phyloP scores from a whole-genome alignment of 2,797 vertebrate species.

The Hipposideros larvatus region DNA sequence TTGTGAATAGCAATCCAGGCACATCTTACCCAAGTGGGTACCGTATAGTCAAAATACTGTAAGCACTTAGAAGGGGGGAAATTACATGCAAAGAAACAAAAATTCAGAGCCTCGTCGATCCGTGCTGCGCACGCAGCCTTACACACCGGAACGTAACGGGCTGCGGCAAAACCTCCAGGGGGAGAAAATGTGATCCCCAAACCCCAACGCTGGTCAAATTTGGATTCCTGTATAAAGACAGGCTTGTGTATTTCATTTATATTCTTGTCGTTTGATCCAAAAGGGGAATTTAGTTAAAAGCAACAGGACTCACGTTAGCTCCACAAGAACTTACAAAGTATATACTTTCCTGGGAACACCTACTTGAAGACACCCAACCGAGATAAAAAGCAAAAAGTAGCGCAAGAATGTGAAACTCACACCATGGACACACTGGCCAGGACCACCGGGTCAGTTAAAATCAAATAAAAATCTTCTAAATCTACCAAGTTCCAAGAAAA shows the following conservation, averaged over 20 bases:
- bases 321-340: background rate
- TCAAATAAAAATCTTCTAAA: fast-evolving
- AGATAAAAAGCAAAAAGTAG: background rate
- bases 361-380: background rate
- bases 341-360: background rate
- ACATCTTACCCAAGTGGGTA: background rate
- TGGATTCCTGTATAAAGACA: fast-evolving
- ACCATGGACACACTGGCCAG: background rate
- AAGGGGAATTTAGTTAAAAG: background rate
- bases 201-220: too few relatives aligned
- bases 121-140: too few relatives aligned
- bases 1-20: too few relatives aligned
- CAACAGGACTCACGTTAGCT: background rate
- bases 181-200: fast-evolving
- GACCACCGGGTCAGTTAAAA: background rate
- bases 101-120: background rate
- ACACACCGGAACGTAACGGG: too few relatives aligned
- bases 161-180: too few relatives aligned
- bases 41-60: fast-evolving
- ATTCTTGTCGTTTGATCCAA: background rate
- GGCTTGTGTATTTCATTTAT: fast-evolving
- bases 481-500: background rate
- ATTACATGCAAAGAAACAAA: fast-evolving
- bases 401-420: fast-evolving
- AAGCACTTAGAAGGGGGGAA: background rate